phyloP scores from a whole-genome alignment of 1,140 invertebrate genomes.

The Heliconius eleuchia region DNA sequence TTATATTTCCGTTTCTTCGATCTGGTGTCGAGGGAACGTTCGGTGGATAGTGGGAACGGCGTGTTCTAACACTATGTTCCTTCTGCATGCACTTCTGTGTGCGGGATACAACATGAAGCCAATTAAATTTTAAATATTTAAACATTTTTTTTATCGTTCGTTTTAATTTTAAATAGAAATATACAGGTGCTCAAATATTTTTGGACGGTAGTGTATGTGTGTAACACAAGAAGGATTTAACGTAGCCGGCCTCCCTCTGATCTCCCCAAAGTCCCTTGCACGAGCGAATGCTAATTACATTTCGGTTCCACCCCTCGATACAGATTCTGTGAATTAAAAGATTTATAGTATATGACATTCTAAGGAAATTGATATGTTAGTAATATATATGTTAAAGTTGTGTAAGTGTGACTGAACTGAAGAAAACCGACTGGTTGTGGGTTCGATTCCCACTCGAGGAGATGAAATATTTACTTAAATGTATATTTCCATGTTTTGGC shows the following conservation, averaged over 20 bases:
- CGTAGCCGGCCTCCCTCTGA: not conserved
- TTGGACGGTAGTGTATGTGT: too few species aligned
- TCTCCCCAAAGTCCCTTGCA: conserved; percentile 9
- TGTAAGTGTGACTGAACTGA: too few species aligned
- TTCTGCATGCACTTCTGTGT: not conserved
- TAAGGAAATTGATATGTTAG: too few species aligned
- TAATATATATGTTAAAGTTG: not conserved
- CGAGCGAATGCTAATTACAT: conserved; percentile 31
- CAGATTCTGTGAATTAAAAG: not conserved
- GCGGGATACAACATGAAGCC: not conserved
- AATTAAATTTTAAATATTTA: not conserved
- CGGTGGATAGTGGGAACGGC: not conserved
- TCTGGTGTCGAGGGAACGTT: too few species aligned
- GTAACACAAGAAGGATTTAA: conserved; percentile 2
- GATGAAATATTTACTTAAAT: too few species aligned
- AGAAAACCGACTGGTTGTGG: too few species aligned
- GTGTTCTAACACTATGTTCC: not conserved
- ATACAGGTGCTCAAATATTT: too few species aligned
- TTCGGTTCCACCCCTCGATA: conserved; percentile 13
- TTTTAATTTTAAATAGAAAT: too few species aligned
- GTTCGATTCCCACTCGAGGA: too few species aligned
- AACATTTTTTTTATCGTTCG: too few species aligned
- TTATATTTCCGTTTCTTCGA: too few species aligned
- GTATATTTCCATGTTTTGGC: too few species aligned
- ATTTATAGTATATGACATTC: not conserved